phyloP scores from a whole-genome alignment of 30 jellyfish, hydroid and myxozoan genomes.

The Turritopsis dohrnii region DNA sequence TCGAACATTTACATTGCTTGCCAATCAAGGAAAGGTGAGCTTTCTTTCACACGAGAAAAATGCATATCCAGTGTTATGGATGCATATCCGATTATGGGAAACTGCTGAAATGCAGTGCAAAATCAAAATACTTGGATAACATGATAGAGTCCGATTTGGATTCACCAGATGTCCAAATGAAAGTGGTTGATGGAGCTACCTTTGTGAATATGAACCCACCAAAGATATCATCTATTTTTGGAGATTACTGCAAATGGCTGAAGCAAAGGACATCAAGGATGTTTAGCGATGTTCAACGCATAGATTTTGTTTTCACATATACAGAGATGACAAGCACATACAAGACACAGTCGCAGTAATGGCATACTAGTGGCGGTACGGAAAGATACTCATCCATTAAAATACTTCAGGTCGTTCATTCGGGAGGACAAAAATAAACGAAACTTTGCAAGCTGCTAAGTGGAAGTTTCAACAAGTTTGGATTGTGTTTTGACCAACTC shows the following conservation, averaged over 20 bases:
- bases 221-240: conserved; percentile 16
- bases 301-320: no score
- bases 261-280: neutral
- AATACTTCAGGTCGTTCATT: no score
- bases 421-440: no score
- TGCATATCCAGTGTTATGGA: conserved; percentile 24
- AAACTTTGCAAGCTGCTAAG: no score
- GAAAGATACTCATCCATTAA: no score
- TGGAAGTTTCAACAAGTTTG: no score
- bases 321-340: no score
- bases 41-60: conserved; percentile 42
- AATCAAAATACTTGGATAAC: conserved; percentile 42
- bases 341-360: no score
- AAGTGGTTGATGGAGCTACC: conserved; percentile 41
- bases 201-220: conserved; percentile 33
- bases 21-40: conserved; percentile 47
- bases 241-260: conserved; percentile 16
- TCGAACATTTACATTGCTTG: conserved; percentile 46
- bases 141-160: neutral
- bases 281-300: conserved; percentile 12
- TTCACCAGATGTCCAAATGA: conserved; percentile 20
- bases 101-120: conserved; percentile 37
- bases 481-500: no score
- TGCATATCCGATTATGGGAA: conserved; percentile 50
- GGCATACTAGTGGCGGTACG: no score